Base-by-base conservation (phyloP, 2,797 vertebrate species). In the Crypturellus tataupa region DNA sequence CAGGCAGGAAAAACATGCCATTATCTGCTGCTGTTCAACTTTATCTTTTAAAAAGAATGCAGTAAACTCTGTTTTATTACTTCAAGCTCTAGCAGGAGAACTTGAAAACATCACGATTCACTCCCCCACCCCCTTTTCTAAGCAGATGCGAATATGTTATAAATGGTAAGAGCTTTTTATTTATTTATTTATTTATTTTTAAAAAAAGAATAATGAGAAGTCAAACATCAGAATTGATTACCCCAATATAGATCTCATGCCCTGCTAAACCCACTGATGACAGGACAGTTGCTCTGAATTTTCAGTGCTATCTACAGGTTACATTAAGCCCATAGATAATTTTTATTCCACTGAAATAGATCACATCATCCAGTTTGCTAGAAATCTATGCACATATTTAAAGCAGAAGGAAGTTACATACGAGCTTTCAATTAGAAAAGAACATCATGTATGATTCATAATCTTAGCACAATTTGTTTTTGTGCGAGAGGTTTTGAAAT, bases 1-100 rank as follows among this genome's bases (percentile, higher is more conserved):
- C 64, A 96, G 83, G 78, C 85, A 95, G 93, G 87, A 90, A 92
- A 96, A 96, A 94, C 94, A 94, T 94, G 94, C 93, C 91, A 94
- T 95, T 94, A 95, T 95, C 96, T 96, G 70, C 73, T 92, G 65
- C 72, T 72, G 78, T 77, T 85, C 79, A 80, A 64, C 85, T 94
- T 86, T 80, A 80, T 88, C 89, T 92, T 92, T 91, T 77, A 44
- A 91, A 69, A 93, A 92, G 85, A 93, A 93, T 88, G 91, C 83
- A 60, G 80, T 93, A 77, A 88, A 70, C 78, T 80, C 78, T 80
- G 17, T 94, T 87, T 79, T 96, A 94, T 80, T 94, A 80, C 80
- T 79, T 95, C 56, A 87, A 11, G 18, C 55, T 92, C 44, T 86
- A 80, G 59, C 64, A 82, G 95, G 53, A 93, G 84, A 67, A 80